Evolutionary conservation across 2,113 vertebrate species (phyloP).

Genomic region (Hypomesus transpacificus): DNA sequence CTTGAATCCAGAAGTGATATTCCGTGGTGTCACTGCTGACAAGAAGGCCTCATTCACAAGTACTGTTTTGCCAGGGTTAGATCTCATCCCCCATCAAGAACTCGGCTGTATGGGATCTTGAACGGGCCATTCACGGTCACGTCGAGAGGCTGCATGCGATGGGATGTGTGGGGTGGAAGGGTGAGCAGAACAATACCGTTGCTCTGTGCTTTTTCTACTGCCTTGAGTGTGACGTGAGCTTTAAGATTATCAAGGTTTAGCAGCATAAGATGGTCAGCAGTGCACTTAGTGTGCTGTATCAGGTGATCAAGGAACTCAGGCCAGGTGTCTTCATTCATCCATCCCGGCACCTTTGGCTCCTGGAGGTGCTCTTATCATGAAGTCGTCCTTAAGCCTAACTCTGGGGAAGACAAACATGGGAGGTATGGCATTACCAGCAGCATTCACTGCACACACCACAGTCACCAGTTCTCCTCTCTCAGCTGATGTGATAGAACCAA

Average conservation of each 20-base stretch:
- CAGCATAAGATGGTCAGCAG: conserved; percentile 28
- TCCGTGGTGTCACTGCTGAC: conserved; percentile 18
- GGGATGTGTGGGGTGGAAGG: conserved; percentile 21
- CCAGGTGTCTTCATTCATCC: conserved; percentile 37
- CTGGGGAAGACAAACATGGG: conserved; percentile 37
- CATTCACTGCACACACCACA: conserved; percentile 42
- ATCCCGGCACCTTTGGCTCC: conserved; percentile 21
- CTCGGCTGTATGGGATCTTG: not conserved
- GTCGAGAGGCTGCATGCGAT: conserved; percentile 6
- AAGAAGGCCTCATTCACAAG: conserved; percentile 16
- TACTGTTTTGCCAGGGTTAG: no score
- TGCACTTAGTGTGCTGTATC: conserved; percentile 33
- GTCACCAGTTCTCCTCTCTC: no score
- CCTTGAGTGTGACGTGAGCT: conserved; percentile 21
- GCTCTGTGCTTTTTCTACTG: conserved; percentile 13
- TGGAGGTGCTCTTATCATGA: conserved; percentile 26
- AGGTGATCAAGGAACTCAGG: conserved; percentile 34
- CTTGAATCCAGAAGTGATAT: conserved; percentile 30
- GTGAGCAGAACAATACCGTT: conserved; percentile 42
- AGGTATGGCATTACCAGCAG: conserved; percentile 26
- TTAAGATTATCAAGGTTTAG: conserved; percentile 35
- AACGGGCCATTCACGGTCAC: conserved; percentile 1
- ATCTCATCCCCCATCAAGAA: not conserved
- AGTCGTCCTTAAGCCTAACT: conserved; percentile 27
- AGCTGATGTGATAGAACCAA: no score